Conservation (phyloP, 2,888 invertebrate species). For the Caenorhabditis imperialis region DNA sequence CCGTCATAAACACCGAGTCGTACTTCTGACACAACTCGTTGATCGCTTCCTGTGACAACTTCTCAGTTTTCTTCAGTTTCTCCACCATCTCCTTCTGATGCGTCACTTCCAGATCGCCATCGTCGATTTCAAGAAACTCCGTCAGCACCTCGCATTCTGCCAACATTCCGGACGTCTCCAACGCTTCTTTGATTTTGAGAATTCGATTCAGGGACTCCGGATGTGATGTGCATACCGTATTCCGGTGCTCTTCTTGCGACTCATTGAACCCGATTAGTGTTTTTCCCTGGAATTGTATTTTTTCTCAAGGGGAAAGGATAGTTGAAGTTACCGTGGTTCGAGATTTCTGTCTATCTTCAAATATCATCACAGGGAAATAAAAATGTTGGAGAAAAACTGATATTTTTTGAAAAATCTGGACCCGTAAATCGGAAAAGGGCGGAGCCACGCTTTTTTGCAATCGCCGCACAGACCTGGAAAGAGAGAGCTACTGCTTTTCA, state of each 20-base stretch:
- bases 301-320: constrained; percentile 1
- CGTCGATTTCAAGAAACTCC: constrained; percentile 38
- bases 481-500: too few species aligned
- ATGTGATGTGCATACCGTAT: constrained; percentile 50
- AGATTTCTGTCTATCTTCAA: constrained; percentile 18
- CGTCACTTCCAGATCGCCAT: constrained; percentile 49
- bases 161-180: constrained; percentile 45
- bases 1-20: constrained; percentile 63
- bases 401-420: background rate
- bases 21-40: constrained; percentile 39
- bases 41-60: constrained; percentile 47
- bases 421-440: background rate
- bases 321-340: constrained; percentile 7
- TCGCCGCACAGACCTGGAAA: too few species aligned
- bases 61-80: constrained; percentile 3
- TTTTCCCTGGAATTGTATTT: constrained; percentile 19
- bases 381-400: constrained; percentile 6
- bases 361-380: too few species aligned
- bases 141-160: constrained; percentile 52
- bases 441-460: too few species aligned
- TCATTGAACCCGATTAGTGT: constrained; percentile 61
- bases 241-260: constrained; percentile 45
- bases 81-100: constrained; percentile 48
- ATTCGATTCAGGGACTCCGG: constrained; percentile 61
- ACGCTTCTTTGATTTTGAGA: constrained; percentile 36